A percentile compares a stretch with the other conserved stretches of the same genome.
phyloP scores from a whole-genome alignment of 2,888 invertebrate genomes.

The Zelleria hepariella region DNA sequence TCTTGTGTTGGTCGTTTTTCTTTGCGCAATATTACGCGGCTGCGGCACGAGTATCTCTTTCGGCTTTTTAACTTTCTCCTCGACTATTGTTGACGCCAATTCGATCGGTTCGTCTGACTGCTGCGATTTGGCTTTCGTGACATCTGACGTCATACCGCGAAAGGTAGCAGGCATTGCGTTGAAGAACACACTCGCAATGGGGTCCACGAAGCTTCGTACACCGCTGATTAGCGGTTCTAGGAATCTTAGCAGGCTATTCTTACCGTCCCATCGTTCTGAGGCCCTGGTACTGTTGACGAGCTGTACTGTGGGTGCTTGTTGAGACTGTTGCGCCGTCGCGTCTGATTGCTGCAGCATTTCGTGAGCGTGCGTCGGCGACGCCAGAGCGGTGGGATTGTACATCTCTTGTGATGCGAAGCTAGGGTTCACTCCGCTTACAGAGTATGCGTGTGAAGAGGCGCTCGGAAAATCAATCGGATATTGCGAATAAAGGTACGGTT shows the following conservation, averaged over 20 bases:
- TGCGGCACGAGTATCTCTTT: constrained; percentile 55
- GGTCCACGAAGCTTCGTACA: constrained; percentile 47
- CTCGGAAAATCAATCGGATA: constrained; percentile 70
- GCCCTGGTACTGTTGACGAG: constrained; percentile 58
- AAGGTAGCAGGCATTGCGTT: constrained; percentile 57
- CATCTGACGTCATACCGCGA: constrained; percentile 52
- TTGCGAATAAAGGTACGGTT: constrained; percentile 68
- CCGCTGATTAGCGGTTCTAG: constrained; percentile 56
- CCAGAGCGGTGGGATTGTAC: constrained; percentile 58
- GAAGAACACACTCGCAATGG: constrained; percentile 55
- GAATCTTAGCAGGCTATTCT: constrained; percentile 60
- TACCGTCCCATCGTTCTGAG: constrained; percentile 68
- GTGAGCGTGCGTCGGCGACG: constrained; percentile 45
- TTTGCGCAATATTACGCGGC: constrained; percentile 55
- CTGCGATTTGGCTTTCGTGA: constrained; percentile 34
- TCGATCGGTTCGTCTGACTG: not conserved
- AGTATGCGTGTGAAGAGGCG: constrained; percentile 68
- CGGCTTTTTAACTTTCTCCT: constrained; percentile 38
- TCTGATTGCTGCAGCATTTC: constrained; percentile 60
- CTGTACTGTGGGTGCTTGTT: constrained; percentile 54
- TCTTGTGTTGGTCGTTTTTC: constrained; percentile 48
- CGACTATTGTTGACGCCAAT: constrained; percentile 12
- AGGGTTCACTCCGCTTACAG: constrained; percentile 62
- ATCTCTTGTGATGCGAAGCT: constrained; percentile 64
- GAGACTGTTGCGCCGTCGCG: constrained; percentile 66